Percentiles rank a stretch among this genome's conserved stretches.
Conservation (phyloP, 2,888 invertebrate species). For the Lepidonotus clava region DNA sequence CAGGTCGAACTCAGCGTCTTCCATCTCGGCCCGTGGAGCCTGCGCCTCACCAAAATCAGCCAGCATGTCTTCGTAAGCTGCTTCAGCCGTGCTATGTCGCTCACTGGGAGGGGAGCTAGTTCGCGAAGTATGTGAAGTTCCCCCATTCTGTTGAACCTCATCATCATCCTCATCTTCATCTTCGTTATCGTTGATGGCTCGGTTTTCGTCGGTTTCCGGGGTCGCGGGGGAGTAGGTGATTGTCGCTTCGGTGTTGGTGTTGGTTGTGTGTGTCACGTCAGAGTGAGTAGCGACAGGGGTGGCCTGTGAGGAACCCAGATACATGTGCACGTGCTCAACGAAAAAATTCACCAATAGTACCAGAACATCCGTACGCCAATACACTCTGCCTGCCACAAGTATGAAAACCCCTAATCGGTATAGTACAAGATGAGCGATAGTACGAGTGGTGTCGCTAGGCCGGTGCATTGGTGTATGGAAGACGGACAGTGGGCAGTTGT, state of each 20-base stretch:
- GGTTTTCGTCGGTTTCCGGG: neutral
- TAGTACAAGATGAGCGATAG: too few species aligned
- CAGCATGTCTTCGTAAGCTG: conserved; percentile 34
- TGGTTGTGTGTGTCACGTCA: conserved; percentile 35
- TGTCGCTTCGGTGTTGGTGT: neutral
- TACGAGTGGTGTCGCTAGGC: too few species aligned
- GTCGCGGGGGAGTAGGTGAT: conserved; percentile 41
- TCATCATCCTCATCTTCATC: neutral
- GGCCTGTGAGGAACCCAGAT: conserved; percentile 52
- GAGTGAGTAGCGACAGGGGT: conserved; percentile 46
- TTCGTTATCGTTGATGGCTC: neutral
- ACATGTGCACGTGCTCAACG: conserved; percentile 46
- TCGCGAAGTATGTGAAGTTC: neutral
- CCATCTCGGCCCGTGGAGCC: conserved; percentile 47
- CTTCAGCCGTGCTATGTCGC: conserved; percentile 16
- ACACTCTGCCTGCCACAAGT: conserved; percentile 1
- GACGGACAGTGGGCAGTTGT: neutral
- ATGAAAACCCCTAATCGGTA: too few species aligned
- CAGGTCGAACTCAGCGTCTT: conserved; percentile 45
- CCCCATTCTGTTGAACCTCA: neutral
- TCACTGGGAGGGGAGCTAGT: conserved; percentile 38
- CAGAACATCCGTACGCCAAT: conserved; percentile 32
- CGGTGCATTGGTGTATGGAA: conserved; percentile 43
- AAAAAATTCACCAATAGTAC: conserved; percentile 16
- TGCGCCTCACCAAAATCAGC: conserved; percentile 50